Conservation (phyloP, 2,113 vertebrate genomes). For the Microtus ochrogaster region DNA sequence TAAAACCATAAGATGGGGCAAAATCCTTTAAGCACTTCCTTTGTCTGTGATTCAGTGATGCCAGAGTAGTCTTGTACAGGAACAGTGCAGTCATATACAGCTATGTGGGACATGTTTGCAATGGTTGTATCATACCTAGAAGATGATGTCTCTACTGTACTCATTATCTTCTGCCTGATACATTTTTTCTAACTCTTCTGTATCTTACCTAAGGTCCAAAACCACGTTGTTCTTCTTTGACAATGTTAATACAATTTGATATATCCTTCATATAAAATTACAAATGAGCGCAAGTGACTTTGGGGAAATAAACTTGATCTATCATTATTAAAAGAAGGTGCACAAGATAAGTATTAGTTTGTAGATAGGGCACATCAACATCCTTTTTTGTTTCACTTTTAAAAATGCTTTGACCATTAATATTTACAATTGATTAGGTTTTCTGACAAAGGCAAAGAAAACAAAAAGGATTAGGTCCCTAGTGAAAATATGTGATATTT, state of each 20-base stretch:
- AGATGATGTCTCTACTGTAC: not conserved
- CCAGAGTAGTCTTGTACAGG: not conserved
- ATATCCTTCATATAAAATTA: not conserved
- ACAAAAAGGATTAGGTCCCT: not conserved
- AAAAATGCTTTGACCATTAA: not conserved
- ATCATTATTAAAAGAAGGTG: not conserved
- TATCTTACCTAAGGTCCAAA: not conserved
- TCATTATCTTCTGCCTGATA: not conserved
- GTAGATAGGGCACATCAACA: not conserved
- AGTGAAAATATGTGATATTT: not conserved
- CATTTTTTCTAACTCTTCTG: not conserved
- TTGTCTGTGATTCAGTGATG: not conserved
- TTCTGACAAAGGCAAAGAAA: not conserved
- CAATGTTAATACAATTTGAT: not conserved
- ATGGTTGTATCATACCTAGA: not conserved
- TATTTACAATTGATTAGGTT: not conserved
- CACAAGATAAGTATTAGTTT: not conserved
- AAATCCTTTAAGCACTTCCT: not conserved
- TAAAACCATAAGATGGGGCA: not conserved
- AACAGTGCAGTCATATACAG: not conserved
- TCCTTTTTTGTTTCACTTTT: not conserved
- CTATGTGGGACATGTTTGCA: not conserved
- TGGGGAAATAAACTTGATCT: not conserved
- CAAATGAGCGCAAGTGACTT: not conserved
- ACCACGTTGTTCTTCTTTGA: not conserved